A percentile compares a stretch with the other conserved stretches of the same genome.
Conservation (phyloP, 2,888 invertebrate species). For the Caenorhabditis sinica region DNA sequence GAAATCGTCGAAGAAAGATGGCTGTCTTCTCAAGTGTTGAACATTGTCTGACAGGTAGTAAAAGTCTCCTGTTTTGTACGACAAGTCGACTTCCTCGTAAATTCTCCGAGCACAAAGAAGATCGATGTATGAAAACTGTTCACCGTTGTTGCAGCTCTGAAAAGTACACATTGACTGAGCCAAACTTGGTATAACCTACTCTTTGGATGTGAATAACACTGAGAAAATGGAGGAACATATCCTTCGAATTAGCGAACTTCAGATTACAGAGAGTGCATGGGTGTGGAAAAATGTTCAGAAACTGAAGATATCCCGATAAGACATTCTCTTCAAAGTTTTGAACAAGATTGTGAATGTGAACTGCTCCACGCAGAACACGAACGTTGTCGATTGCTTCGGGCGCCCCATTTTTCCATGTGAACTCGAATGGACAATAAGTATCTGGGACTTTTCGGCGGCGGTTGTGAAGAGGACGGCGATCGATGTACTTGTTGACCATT, state of each 20-base stretch:
- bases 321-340: neutral
- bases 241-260: neutral
- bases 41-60: neutral
- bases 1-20: constrained; percentile 13
- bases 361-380: constrained; percentile 3
- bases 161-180: neutral
- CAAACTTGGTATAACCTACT: neutral
- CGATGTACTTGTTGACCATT: neutral
- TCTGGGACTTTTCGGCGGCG: constrained; percentile 14
- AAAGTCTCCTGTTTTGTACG: neutral
- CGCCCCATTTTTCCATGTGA: constrained; percentile 7
- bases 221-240: constrained; percentile 20
- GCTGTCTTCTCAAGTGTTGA: neutral
- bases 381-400: neutral
- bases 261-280: neutral
- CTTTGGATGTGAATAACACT: constrained; percentile 11
- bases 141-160: neutral
- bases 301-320: neutral
- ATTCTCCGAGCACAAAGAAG: constrained; percentile 21
- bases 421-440: constrained; percentile 24
- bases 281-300: constrained; percentile 24
- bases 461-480: constrained; percentile 21
- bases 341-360: neutral
- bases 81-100: constrained; percentile 2
- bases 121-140: constrained; percentile 19